phyloP scores from a whole-genome alignment of 2,797 vertebrate species.

The Sphenodon punctatus region DNA sequence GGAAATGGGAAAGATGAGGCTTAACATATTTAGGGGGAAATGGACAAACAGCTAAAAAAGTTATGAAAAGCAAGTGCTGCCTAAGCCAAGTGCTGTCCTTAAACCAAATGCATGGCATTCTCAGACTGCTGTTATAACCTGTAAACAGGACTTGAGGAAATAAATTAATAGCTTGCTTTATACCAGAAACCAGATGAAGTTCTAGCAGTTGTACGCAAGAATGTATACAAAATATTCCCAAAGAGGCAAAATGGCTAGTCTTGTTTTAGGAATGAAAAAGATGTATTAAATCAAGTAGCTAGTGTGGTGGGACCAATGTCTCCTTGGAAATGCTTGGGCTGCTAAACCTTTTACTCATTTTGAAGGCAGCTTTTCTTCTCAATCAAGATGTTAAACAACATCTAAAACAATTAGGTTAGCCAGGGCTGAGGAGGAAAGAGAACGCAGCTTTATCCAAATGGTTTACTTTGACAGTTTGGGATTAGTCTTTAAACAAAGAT shows the following conservation, averaged over 20 bases:
- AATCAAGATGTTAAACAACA: background rate
- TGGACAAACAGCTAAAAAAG: background rate
- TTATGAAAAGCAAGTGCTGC: background rate
- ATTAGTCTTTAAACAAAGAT: background rate
- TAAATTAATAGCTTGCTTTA: background rate
- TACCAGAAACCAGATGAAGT: background rate
- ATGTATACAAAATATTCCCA: background rate
- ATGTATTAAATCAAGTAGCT: background rate
- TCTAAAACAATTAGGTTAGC: fast-evolving
- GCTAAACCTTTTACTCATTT: background rate
- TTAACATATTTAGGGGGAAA: background rate
- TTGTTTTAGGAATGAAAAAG: background rate
- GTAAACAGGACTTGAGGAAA: background rate
- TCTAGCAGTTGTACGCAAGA: background rate
- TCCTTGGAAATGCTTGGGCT: fast-evolving
- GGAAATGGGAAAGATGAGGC: background rate
- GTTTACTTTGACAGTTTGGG: background rate
- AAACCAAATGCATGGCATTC: no score
- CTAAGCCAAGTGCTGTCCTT: background rate
- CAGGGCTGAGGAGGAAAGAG: background rate
- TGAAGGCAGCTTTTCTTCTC: background rate
- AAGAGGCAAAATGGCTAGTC: background rate
- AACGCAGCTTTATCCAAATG: background rate
- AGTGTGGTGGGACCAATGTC: background rate
- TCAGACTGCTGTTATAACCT: no score